Evolutionary conservation across 2,797 vertebrate genomes (phyloP).

Genomic region (Pseudochirops corinnae): DNA sequence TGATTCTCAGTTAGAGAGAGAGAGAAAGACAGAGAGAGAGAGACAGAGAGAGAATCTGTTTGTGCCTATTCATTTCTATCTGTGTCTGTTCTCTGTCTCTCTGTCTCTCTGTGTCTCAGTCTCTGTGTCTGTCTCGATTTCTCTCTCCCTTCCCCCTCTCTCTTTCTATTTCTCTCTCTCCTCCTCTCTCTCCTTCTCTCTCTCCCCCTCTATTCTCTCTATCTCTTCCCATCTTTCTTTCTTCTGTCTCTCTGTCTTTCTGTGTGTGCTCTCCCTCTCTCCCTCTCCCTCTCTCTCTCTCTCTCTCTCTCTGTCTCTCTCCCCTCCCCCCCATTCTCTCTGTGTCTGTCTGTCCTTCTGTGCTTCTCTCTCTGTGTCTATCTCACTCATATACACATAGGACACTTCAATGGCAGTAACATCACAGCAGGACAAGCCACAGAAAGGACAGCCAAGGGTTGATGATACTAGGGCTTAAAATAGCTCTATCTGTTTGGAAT

Average conservation of each 20-base stretch:
- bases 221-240: background rate
- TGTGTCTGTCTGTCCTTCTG: no score
- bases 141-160: no score
- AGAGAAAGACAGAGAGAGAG: background rate
- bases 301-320: no score
- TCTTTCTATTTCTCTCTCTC: background rate
- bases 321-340: no score
- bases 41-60: background rate
- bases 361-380: background rate
- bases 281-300: no score
- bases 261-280: no score
- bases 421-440: slow-evolving; percentile 9
- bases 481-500: slow-evolving; percentile 63
- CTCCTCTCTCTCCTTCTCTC: no score
- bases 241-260: background rate
- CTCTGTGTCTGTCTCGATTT: rapidly evolving
- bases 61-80: background rate
- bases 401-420: slow-evolving; percentile 30
- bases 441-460: slow-evolving; percentile 49
- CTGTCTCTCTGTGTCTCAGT: background rate
- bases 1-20: background rate
- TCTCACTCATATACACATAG: background rate
- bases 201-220: no score
- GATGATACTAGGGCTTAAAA: slow-evolving; percentile 68
- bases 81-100: background rate